Conservation (phyloP, 1,140 invertebrate genomes). For the Saccostrea cuccullata region DNA sequence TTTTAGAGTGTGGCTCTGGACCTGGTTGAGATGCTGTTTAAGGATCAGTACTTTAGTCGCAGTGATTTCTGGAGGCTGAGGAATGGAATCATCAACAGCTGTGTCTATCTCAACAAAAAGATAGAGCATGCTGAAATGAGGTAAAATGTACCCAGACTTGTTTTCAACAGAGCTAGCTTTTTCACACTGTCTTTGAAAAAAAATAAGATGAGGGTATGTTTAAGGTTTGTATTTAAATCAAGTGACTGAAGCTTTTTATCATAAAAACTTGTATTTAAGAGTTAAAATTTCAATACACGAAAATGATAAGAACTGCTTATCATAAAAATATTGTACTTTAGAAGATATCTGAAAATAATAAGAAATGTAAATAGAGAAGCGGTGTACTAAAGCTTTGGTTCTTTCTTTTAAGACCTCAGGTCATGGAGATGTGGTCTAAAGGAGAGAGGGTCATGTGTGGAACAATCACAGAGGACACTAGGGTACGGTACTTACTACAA, state of each 20-base stretch:
- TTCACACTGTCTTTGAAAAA: too few relatives aligned
- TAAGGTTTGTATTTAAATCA: too few relatives aligned
- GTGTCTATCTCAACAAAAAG: conserved; percentile 97
- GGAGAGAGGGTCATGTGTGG: conserved; percentile 97
- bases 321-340: too few relatives aligned
- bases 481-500: conserved; percentile 80
- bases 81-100: conserved; percentile 92
- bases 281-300: too few relatives aligned
- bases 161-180: too few relatives aligned
- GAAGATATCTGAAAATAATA: too few relatives aligned
- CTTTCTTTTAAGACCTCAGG: conserved; percentile 84
- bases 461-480: conserved; percentile 95
- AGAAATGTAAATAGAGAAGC: too few relatives aligned
- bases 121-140: conserved; percentile 89
- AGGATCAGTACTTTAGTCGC: conserved; percentile 97
- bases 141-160: conserved; percentile 61
- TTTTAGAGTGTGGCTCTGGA: conserved; percentile 90
- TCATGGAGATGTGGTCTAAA: conserved; percentile 96
- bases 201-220: too few relatives aligned
- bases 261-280: too few relatives aligned
- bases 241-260: too few relatives aligned
- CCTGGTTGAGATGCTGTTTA: conserved; percentile 97
- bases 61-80: conserved; percentile 99
- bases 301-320: too few relatives aligned
- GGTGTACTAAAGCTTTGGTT: neutral